phyloP scores from a whole-genome alignment of 2,113 vertebrate genomes.

The Struthidea cinerea region DNA sequence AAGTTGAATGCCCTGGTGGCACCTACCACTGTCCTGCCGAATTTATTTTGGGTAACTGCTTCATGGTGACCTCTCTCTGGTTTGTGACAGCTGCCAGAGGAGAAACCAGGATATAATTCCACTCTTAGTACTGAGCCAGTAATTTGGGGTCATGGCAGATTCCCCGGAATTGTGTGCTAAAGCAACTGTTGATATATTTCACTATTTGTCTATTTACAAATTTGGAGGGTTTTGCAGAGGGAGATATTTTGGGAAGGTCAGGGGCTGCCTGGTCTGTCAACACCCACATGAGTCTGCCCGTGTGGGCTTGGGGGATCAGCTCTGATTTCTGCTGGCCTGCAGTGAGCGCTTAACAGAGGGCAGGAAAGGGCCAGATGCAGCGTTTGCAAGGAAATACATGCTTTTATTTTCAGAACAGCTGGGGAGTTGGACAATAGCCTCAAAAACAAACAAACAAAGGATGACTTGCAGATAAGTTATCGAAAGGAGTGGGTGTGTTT shows the following conservation, averaged over 20 bases:
- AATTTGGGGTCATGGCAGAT: neutral
- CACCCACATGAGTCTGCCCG: rapidly evolving
- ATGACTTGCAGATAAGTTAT: neutral
- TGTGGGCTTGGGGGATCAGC: neutral
- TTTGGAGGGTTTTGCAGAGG: neutral
- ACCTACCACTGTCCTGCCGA: neutral
- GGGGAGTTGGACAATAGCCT: neutral
- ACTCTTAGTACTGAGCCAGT: neutral
- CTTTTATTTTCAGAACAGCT: slow-evolving; percentile 19
- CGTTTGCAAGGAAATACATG: neutral
- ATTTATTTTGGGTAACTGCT: neutral
- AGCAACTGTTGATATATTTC: neutral
- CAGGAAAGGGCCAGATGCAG: neutral
- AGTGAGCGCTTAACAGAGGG: rapidly evolving
- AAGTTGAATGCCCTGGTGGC: neutral
- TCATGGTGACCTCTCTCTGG: neutral
- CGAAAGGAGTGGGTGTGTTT: neutral
- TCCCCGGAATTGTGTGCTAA: neutral
- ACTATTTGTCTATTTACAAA: neutral
- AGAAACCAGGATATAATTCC: neutral
- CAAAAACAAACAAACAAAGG: neutral
- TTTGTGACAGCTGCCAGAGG: neutral
- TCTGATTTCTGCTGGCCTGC: neutral
- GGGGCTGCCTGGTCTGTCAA: neutral
- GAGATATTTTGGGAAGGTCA: neutral